phyloP scores from a whole-genome alignment of 2,888 invertebrate genomes.

The Drosophila suboccidentalis region DNA sequence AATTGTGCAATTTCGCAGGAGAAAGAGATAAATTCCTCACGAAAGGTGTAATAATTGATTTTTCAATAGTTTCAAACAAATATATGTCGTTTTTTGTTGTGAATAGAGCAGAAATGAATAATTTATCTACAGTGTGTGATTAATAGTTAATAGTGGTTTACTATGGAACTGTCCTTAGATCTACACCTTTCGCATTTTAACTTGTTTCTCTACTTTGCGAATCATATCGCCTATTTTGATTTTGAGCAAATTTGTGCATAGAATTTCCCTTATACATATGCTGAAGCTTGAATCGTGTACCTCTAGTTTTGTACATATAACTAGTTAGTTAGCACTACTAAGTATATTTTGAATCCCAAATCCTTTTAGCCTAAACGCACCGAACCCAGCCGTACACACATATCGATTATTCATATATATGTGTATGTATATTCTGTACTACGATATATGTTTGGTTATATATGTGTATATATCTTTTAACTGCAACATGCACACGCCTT shows the following conservation, averaged over 20 bases:
- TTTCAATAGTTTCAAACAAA: constrained; percentile 2
- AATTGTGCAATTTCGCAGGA: constrained; percentile 16
- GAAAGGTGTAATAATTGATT: neutral
- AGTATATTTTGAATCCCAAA: constrained; percentile 39
- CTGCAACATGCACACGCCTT: constrained; percentile 17
- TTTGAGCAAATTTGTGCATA: constrained; percentile 76
- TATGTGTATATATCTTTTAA: constrained; percentile 41
- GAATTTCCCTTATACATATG: constrained; percentile 47
- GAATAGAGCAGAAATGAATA: constrained; percentile 42
- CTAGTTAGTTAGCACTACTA: constrained; percentile 57
- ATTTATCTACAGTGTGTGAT: constrained; percentile 39
- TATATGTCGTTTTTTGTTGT: constrained; percentile 8
- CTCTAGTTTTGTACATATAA: constrained; percentile 35
- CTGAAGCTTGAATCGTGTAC: constrained; percentile 55
- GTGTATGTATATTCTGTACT: constrained; percentile 38
- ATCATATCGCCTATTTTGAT: constrained; percentile 47
- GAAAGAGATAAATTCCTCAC: constrained; percentile 14
- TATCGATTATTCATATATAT: constrained; percentile 16
- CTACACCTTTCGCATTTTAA: constrained; percentile 15
- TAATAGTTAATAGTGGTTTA: constrained; percentile 21
- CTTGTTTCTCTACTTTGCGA: constrained; percentile 51
- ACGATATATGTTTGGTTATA: constrained; percentile 61
- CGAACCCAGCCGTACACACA: constrained; percentile 50
- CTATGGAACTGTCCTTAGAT: constrained; percentile 42
- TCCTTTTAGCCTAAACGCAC: constrained; percentile 50